Evolutionary conservation across 2,888 invertebrate species (phyloP), one percentile per base, ranked within the genome.

Genomic region (Eupithecia exiguata): DNA sequence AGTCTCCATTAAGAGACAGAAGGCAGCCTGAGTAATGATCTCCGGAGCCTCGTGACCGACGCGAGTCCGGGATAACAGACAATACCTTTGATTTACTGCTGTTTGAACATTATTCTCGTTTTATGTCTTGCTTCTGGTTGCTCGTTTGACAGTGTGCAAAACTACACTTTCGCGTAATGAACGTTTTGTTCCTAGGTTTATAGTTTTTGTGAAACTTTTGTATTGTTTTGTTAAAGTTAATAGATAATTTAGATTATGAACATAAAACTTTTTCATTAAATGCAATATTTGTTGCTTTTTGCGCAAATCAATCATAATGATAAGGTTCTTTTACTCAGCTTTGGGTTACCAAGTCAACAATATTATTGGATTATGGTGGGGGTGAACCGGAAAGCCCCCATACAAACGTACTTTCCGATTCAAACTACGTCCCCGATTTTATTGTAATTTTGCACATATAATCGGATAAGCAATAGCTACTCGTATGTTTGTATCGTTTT

Each of bases 1-100:
- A 38, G 66, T 40, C 74, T 79, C 78, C 80, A 80, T 81, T 79
- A 68, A 74, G 74, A 69, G 69, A 70, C 77, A 73, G 78, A 79
- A 71, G 71, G 80, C 83, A 84, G 86, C 86, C 84, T 89, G 87
- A 90, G 87, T 90, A 88, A 90, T 89, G 83, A 84, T 73, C 80
- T 81, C 83, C 82, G 84, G 82, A 84, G 81, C 80, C 79, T 89
- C 87, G 90, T 89, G 90, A 89, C 89, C 81, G 74, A 80, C 80
- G 75, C 80, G 81, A 84, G 81, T 86, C 82, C 84, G 84, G 84
- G 85, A 83, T 84, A 83, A 80, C 84, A 81, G 79, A 84, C 84
- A 83, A 84, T 85, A 84, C 81, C 79, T 84, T 82, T 83, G 82
- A 84, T 85, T 84, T 82, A 83, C 84, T 82, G 78, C 63, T 80